Evolutionary conservation across 2,113 vertebrate genomes (phyloP).

Genomic region (Oceanites oceanicus): DNA sequence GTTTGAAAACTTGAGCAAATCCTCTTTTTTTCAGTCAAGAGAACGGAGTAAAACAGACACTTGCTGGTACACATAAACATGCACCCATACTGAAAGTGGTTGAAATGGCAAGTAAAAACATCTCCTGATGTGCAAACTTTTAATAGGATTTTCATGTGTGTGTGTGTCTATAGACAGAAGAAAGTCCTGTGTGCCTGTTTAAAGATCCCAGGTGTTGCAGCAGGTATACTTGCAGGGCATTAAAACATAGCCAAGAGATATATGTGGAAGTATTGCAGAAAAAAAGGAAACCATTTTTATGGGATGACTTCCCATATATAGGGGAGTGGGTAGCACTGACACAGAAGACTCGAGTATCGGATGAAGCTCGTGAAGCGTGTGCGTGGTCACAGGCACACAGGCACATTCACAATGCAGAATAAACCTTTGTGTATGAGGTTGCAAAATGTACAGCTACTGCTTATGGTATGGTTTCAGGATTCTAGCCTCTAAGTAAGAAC

Average conservation of each 20-base stretch:
- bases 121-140: not conserved
- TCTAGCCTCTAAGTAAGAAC: not conserved
- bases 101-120: not conserved
- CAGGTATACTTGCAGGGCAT: not conserved
- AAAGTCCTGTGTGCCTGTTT: not conserved
- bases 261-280: not conserved
- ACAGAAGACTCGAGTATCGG: not conserved
- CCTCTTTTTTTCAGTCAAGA: not conserved
- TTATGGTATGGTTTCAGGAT: not conserved
- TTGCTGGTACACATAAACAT: not conserved
- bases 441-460: not conserved
- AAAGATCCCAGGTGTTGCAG: not conserved
- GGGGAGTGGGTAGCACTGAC: not conserved
- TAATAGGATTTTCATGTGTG: not conserved
- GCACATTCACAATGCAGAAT: not conserved
- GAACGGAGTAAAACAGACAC: not conserved
- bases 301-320: not conserved
- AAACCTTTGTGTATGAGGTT: not conserved
- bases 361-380: not conserved
- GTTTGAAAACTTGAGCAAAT: not conserved
- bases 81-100: not conserved
- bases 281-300: not conserved
- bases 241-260: not conserved
- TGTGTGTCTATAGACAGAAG: not conserved
- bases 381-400: accelerated